phyloP scores from a whole-genome alignment of 2,113 vertebrate genomes.

The Oxyruncus cristatus region DNA sequence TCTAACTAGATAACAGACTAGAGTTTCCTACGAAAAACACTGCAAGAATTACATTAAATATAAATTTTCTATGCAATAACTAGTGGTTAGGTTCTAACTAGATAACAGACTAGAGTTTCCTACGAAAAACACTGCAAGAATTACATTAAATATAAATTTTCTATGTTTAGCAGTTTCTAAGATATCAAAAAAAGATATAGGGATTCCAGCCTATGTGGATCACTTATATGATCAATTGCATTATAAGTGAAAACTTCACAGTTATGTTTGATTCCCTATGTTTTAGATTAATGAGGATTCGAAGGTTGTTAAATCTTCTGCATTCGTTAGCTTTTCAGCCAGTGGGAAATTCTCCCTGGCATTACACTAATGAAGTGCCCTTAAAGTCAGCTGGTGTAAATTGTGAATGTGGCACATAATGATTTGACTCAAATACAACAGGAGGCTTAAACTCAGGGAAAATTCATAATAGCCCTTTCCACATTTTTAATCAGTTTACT shows the following conservation, averaged over 20 bases:
- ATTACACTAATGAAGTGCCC: background rate
- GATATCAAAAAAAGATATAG: background rate
- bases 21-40: background rate
- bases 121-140: background rate
- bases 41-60: background rate
- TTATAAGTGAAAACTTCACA: background rate
- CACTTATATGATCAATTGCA: background rate
- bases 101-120: background rate
- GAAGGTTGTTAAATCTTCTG: background rate
- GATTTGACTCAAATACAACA: background rate
- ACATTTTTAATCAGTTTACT: background rate
- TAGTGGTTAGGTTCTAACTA: background rate
- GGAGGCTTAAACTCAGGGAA: background rate
- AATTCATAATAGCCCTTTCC: background rate
- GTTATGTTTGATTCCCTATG: background rate
- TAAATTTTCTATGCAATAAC: background rate
- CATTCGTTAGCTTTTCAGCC: background rate
- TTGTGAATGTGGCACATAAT: background rate
- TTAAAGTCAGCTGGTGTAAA: constrained; percentile 19
- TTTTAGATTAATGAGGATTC: background rate
- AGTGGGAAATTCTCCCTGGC: background rate
- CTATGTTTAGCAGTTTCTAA: background rate
- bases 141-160: background rate
- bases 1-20: background rate
- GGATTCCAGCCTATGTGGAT: background rate